Conservation (phyloP, 1,140 invertebrate species). For the Heliconius himera region DNA sequence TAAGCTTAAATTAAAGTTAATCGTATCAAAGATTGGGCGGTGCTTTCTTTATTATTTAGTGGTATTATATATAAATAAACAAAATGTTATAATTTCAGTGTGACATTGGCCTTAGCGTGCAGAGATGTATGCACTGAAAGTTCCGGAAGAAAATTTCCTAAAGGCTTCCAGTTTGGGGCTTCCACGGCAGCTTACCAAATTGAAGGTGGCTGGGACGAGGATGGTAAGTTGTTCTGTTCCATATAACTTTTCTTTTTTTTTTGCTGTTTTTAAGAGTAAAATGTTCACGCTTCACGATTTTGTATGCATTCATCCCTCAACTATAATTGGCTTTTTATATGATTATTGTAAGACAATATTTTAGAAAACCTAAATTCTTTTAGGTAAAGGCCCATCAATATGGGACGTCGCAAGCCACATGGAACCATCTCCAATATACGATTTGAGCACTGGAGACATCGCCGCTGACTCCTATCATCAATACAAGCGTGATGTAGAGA, state of each 20-base stretch:
- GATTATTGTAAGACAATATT: background rate
- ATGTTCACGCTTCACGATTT: no score
- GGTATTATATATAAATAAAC: no score
- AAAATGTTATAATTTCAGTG: background rate
- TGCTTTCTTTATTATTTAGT: no score
- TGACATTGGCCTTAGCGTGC: background rate
- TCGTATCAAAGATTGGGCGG: no score
- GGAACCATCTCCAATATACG: conserved; percentile 72
- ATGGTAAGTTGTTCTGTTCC: conserved; percentile 25
- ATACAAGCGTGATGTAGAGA: conserved; percentile 79
- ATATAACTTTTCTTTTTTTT: background rate
- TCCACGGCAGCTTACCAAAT: conserved; percentile 45
- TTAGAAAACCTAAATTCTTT: background rate
- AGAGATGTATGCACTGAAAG: conserved; percentile 21
- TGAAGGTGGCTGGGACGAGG: conserved; percentile 43
- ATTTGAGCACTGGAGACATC: conserved; percentile 78
- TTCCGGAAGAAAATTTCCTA: conserved; percentile 38
- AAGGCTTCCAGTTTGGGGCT: conserved; percentile 39
- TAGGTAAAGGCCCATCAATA: conserved; percentile 81
- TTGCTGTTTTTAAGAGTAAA: no score
- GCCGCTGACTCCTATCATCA: conserved; percentile 62
- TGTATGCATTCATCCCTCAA: no score
- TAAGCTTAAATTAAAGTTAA: no score
- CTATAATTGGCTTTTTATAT: no score
- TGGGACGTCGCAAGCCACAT: conserved; percentile 60